Conservation (phyloP, 2,113 vertebrate genomes). For the Hippotragus niger region DNA sequence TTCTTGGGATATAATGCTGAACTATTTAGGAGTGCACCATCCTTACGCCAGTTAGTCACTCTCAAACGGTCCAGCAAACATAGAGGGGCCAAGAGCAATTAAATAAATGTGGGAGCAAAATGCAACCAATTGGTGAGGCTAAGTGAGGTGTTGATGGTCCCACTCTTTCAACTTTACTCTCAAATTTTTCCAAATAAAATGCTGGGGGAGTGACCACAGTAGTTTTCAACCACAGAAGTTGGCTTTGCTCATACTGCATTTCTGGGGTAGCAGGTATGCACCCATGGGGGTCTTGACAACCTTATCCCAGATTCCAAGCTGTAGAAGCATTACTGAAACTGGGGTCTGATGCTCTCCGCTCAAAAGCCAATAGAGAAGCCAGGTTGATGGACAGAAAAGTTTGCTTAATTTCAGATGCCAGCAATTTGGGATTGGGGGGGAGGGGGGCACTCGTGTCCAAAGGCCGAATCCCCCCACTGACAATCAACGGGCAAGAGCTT, state of each 20-base stretch:
- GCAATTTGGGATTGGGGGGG: accelerated
- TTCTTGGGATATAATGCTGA: background rate
- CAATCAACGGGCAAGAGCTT: background rate
- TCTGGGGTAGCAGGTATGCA: background rate
- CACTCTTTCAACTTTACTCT: background rate
- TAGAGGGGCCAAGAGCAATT: background rate
- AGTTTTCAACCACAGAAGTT: background rate
- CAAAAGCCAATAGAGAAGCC: background rate
- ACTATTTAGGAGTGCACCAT: background rate
- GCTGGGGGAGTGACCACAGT: background rate
- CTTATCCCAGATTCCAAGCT: background rate
- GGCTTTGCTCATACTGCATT: background rate
- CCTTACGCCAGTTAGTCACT: background rate
- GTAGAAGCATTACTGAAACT: background rate
- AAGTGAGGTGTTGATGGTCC: background rate
- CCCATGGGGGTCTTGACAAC: background rate
- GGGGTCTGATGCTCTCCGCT: accelerated
- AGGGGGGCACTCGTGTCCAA: background rate
- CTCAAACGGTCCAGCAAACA: background rate
- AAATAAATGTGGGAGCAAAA: background rate
- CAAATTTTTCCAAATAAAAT: background rate
- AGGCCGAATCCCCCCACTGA: background rate
- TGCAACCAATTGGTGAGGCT: background rate
- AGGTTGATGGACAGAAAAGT: background rate
- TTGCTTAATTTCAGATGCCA: background rate